These are phyloP conservation scores for Lepilemur septentrionalis DNA, from an alignment of 2,797 vertebrate genomes.

Conservation along the genomic window DNA sequence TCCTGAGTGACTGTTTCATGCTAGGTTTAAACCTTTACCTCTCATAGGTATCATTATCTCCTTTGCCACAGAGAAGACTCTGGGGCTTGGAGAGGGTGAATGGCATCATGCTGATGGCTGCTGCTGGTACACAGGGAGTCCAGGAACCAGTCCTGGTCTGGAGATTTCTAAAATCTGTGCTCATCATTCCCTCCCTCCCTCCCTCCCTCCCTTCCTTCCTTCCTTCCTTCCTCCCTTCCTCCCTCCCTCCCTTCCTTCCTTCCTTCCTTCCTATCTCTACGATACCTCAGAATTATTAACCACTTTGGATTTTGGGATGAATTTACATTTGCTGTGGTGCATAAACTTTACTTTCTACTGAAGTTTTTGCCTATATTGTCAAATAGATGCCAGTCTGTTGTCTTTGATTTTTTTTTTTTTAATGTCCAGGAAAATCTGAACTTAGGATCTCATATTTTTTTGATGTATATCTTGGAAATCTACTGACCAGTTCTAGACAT, in stretches of 20 bases:
- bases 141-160: not conserved
- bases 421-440: not conserved
- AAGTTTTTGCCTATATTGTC: not conserved
- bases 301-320: not conserved
- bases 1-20: not conserved
- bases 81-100: not conserved
- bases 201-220: no score
- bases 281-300: not conserved
- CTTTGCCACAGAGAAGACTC: not conserved
- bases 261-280: not conserved
- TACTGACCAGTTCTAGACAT: not conserved
- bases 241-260: no score
- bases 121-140: not conserved
- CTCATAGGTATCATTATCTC: accelerated
- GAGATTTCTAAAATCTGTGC: not conserved
- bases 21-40: not conserved
- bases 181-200: not conserved
- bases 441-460: not conserved
- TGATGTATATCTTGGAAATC: not conserved
- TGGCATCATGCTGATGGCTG: not conserved
- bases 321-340: not conserved
- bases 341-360: not conserved
- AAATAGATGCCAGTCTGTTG: not conserved
- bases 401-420: not conserved
- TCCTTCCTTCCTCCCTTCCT: no score